These are phyloP conservation scores for Vultur gryphus DNA, from an alignment of 2,797 vertebrate species.

Conservation along the genomic window DNA sequence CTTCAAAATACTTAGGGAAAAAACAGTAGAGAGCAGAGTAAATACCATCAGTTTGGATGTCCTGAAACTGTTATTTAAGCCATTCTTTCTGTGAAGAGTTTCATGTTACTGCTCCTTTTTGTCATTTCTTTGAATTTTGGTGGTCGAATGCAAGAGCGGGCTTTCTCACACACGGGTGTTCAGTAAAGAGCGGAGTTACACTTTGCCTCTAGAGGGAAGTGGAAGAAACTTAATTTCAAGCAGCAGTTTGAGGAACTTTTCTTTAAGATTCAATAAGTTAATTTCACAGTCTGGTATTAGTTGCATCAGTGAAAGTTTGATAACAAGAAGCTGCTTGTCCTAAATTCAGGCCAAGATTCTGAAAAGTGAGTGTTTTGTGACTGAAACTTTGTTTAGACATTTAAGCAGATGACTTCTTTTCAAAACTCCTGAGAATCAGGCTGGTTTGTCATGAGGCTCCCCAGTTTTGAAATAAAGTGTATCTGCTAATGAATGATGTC, in stretches of 20 bases:
- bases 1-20: neutral
- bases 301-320: neutral
- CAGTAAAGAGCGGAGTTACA: neutral
- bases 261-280: neutral
- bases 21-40: neutral
- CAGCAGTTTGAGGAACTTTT: neutral
- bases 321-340: neutral
- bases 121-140: neutral
- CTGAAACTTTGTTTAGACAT: neutral
- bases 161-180: accelerated
- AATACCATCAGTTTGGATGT: neutral
- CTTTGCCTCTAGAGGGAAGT: neutral
- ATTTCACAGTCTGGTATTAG: neutral
- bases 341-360: neutral
- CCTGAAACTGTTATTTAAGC: neutral
- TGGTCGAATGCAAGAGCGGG: accelerated
- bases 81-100: neutral
- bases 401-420: neutral
- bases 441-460: neutral
- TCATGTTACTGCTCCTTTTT: accelerated
- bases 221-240: neutral
- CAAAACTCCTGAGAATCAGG: neutral
- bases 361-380: neutral
- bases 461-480: neutral
- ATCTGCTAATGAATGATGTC: neutral